phyloP scores from a whole-genome alignment of 1,140 invertebrate genomes.

The Meloidogyne chitwoodi region DNA sequence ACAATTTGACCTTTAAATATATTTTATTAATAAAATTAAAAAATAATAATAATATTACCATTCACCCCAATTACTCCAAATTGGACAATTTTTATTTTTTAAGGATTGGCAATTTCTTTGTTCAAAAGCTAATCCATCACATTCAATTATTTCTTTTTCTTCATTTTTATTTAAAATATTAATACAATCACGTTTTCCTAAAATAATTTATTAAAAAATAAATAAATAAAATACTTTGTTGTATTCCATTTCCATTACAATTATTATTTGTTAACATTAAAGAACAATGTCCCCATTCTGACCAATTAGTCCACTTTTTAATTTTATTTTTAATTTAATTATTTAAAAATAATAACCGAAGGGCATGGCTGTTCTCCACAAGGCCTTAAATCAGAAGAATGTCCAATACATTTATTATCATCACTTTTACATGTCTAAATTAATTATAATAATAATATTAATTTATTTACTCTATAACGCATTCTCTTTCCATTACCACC shows the following conservation, averaged over 20 bases:
- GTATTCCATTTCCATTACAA: neutral
- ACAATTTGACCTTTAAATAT: conserved; percentile 6
- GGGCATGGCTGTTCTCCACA: conserved; percentile 9
- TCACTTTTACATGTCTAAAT: neutral
- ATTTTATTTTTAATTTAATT: neutral
- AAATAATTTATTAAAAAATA: neutral
- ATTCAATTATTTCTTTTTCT: neutral
- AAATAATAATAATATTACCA: neutral
- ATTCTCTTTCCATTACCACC: neutral
- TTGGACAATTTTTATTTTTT: conserved; percentile 2
- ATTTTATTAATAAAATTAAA: neutral
- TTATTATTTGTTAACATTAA: neutral
- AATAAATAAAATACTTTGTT: neutral
- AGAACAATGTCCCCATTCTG: conserved; percentile 1
- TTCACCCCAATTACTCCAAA: conserved; percentile 7
- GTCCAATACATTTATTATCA: conserved; percentile 6
- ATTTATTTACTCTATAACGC: neutral
- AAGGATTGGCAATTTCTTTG: neutral
- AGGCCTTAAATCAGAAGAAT: neutral
- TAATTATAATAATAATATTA: neutral
- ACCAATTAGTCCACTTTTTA: conserved; percentile 5
- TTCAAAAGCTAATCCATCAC: conserved; percentile 8
- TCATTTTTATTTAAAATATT: neutral
- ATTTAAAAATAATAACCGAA: neutral
- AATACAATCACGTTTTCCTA: conserved; percentile 13